These are phyloP conservation scores for Ceratina japonica DNA, from an alignment of 1,140 invertebrate species.

Conservation along the genomic window DNA sequence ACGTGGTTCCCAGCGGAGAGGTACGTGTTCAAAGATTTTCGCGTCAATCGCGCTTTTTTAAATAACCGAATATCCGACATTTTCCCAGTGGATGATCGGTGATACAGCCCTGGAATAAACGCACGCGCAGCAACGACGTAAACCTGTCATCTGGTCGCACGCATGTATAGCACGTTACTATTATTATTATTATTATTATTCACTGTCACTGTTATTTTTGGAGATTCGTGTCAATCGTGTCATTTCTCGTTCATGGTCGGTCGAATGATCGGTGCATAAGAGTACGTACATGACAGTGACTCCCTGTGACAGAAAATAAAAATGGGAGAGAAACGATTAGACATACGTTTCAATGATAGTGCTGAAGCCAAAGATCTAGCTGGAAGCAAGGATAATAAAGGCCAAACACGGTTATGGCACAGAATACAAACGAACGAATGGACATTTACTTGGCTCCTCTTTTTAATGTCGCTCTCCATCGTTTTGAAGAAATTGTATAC, in stretches of 20 bases:
- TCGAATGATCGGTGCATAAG: neutral
- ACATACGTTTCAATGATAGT: conserved; percentile 13
- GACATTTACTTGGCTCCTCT: conserved; percentile 63
- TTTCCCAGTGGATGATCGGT: neutral
- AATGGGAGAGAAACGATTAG: neutral
- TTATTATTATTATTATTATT: conserved; percentile 47
- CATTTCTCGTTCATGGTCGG: conserved; percentile 3
- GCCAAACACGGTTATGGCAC: conserved; percentile 41
- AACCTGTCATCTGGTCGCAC: neutral
- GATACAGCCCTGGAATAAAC: conserved; percentile 11
- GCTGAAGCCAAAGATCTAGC: neutral
- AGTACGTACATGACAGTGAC: neutral
- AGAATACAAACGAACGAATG: conserved; percentile 62
- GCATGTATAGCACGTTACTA: too few species aligned
- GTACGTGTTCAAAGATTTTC: too few species aligned
- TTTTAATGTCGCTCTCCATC: conserved; percentile 63
- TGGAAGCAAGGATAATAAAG: neutral
- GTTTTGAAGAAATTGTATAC: conserved; percentile 64
- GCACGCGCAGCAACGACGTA: conserved; percentile 17
- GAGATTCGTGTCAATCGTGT: conserved; percentile 16
- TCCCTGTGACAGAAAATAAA: neutral
- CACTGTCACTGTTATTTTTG: conserved; percentile 61
- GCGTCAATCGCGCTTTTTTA: too few species aligned
- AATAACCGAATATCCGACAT: too few species aligned
- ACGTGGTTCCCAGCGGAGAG: too few species aligned